Percentiles rank a stretch among this genome's conserved stretches.
These are phyloP conservation scores for Leptobrachium leishanense DNA, from an alignment of 2,113 vertebrate species.

Conservation along the genomic window DNA sequence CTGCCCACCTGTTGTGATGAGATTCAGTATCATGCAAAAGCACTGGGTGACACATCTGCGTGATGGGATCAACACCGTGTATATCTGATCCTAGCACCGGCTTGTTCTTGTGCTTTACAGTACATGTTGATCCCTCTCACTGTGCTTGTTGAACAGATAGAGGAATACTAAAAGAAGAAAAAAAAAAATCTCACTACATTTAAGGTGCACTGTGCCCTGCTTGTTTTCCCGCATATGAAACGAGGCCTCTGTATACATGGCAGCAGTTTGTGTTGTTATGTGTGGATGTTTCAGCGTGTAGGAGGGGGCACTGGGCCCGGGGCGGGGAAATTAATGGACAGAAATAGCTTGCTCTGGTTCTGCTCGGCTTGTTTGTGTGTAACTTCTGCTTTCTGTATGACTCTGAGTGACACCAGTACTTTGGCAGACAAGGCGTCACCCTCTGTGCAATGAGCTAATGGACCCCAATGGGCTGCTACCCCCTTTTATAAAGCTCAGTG, in stretches of 20 bases:
- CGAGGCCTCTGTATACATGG: background rate
- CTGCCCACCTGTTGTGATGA: background rate
- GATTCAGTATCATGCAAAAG: background rate
- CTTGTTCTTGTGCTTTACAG: background rate
- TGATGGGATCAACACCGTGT: background rate
- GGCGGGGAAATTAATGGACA: slow-evolving; percentile 25
- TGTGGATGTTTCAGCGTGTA: slow-evolving; percentile 16
- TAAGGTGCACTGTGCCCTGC: too few species aligned
- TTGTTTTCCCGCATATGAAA: background rate
- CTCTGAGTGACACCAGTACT: slow-evolving; percentile 30
- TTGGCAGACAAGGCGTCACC: background rate
- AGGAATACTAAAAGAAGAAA: background rate
- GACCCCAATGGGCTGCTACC: background rate
- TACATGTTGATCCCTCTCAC: background rate
- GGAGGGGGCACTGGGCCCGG: slow-evolving; percentile 25
- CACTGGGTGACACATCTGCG: background rate
- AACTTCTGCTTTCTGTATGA: slow-evolving; percentile 48
- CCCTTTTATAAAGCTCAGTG: background rate
- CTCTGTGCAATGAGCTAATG: background rate
- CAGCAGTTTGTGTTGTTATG: background rate
- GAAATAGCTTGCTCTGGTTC: slow-evolving; percentile 43
- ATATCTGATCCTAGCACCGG: background rate
- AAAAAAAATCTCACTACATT: background rate
- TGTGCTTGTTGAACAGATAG: background rate
- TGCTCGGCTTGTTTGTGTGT: slow-evolving; percentile 40